Evolutionary conservation across 1,140 invertebrate species (phyloP), one percentile per base, ranked within the genome.

Genomic region (Halyomorpha halys): DNA sequence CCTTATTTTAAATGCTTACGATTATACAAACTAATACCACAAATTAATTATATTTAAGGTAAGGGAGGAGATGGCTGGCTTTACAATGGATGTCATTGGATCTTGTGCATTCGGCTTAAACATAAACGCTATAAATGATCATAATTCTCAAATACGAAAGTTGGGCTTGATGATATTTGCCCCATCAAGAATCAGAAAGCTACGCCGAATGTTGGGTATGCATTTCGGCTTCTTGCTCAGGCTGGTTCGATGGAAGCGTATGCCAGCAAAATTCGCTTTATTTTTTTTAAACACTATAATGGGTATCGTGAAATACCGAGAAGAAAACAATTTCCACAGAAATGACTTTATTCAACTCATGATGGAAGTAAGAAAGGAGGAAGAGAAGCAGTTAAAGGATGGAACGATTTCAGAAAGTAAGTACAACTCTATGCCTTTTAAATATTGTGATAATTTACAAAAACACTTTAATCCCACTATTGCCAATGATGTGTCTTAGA

Each of bases 101-200:
- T n/a, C n/a, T n/a, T n/a, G n/a, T n/a, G n/a, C n/a, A 71, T 79
- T 77, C 56, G 77, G 78, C 0, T 64, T 79, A 0, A 69, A 73
- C n/a, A 76, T 81, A 1, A 76, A 83, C 65, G 81, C 82, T 0
- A 69, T 77, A 30, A 70, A 71, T 1, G 64, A 78, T 66, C 71
- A 72, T 0, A 69, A 81, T 72, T 61, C 59, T 19, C 19, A 34
- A 21, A 44, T 61, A 18, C 9, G 27, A 13, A 44, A 39, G 34
- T 44, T 61, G 27, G 59, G 59, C 5, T 4, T 8, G 25, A n/a
- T n/a, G 15, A 9, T 61, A 13, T 61, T 61, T 19, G 14, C n/a
- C 4, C 59, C 59, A 5, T 16, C 27, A 5, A 15, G 6, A 6
- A 34, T 44, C 18, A 11, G 15, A 4, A 34, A 39, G 18, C 9